Base-by-base conservation (phyloP, 1,140 invertebrate genomes). In the Odontomachus brunneus region DNA sequence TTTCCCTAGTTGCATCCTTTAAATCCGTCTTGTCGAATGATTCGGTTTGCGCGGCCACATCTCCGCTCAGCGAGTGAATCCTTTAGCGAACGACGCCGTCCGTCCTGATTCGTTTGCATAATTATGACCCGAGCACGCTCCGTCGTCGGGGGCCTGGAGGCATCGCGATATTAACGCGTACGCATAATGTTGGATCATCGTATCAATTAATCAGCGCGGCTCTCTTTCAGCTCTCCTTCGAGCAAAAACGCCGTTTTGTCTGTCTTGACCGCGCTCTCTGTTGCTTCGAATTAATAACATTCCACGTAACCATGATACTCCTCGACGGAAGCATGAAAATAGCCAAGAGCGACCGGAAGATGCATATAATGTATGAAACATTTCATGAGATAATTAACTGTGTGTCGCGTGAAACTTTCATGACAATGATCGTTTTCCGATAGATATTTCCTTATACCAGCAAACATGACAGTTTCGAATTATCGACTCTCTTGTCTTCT, bases 1-100 rank as follows among this genome's bases (percentile, higher is more conserved):
- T 87, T 78, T 62, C 69, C 38, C 48, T 60, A 49, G 2, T 33
- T 5, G 38, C 59, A 84, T 83, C 78, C 76, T 62, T 83, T 86
- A 80, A 88, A 84, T 82, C 57, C 62, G 69, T 63, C 84, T 81
- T 33, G 48, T 62, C 57, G 78, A 73, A 82, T 74, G 55, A 82
- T 74, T 74, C 44, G 48, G 60, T 62, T 63, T 60, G 67, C 69
- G 44, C 22, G 59, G 78, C 78, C 33, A 5, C 29, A 60, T 82
- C 69, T 82, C 57, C 65, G 75, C 33, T 55, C 51, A 69, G 33
- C 75, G 38, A 44, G 57, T 67, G 63, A 71, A 71, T 80, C 57
- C 33, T 33, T 33, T 12, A 33, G 17, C 17, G n/a, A 33, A 14
- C 51, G 22, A 26, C 51, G 22, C 29, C 17, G 75, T 55, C 49